Base-by-base conservation (phyloP, 2,797 vertebrate genomes). In the Acanthurus tractus region DNA sequence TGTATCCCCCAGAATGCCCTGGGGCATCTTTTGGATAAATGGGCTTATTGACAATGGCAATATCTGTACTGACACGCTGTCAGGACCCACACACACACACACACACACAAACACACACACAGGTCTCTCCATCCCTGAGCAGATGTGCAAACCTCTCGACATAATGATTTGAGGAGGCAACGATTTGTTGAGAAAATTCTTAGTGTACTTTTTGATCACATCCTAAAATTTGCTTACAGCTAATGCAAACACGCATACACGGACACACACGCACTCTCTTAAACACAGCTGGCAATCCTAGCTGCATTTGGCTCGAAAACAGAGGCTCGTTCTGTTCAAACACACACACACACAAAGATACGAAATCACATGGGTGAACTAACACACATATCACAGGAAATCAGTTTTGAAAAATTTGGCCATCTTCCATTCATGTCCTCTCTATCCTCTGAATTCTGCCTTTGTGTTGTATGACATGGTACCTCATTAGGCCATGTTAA, bases 321-420 rank as follows among this genome's bases (percentile, higher is more conserved):
- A 86, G 52, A 82, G 58, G 50, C 44, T 57, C 0, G 14, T 81
- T 84, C 25, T 25, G 25, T 25, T 25, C 25, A 25, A 25, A 42
- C 86, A 58, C 79, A 67, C 57, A 42, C 86, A 58, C 79, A 67
- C 57, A 81, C 71, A 88, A 67, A 85, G 56, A 44, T 23, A 61
- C 40, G 74, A 46, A 83, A 82, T 81, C 87, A 86, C 86, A 89
- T 84, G 87, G 78, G 83, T 67, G 74, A 71, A 77, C 67, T 78
- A 70, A 83, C 79, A 80, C 59, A 70, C 74, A 67, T n/a, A 80
- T 86, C 81, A 89, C 83, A 90, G 75, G 74, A 80, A 87, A 84
- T 74, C 63, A 69, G 59, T 85, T 84, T 82, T 20, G 48, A 78
- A 61, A 76, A 67, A 70, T 62, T 9, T 82, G 83, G 69, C 77